Evolutionary conservation across 2,113 vertebrate genomes (phyloP), one percentile per base, ranked within the genome.

Genomic region (Onychostruthus taczanowskii): DNA sequence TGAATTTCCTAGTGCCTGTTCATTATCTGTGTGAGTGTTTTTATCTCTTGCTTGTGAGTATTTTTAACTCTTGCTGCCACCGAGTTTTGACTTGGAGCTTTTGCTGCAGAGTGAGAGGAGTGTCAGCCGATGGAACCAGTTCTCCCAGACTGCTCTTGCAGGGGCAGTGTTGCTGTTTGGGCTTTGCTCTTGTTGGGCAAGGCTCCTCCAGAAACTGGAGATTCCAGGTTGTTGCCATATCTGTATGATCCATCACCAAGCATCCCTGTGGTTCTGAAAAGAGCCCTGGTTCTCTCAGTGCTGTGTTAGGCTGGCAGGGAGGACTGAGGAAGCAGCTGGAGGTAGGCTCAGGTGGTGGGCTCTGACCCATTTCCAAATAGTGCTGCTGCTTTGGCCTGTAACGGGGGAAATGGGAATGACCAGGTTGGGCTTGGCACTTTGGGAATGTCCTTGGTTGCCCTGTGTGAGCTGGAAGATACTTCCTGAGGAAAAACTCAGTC

Each of bases 211-310:
- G 15, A 20, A 76, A 64, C 58, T 69, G 0, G 2, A 74, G 44
- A 35, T 30, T 43, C 49, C 26, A 18, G 44, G 35, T 20, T 76
- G 67, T 35, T 87, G 81, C 33, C 6, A 4, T 18, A 21, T 55
- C 53, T 31, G 13, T 21, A 8, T 21, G 53, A 55, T 21, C 58
- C 67, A 68, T 39, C 68, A 31, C 39, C 1, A 5, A 64, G 28
- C 23, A 33, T 62, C 73, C 10, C 1, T 11, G 0, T 3, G 24
- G n/a, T 63, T 15, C 19, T 20, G 31, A 37, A 63, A 73, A 26
- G 44, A 47, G 59, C n/a, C 4, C 26, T 76, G 0, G 0, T 33
- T 87, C 7, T 2, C 23, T 50, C 16, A 1, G 9, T 18, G 35
- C 44, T 27, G 9, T 26, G 67, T 37, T 24, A 28, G 22, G 24